These are phyloP conservation scores for Laticauda laticaudata DNA, from an alignment of 2,113 vertebrate genomes.

Conservation along the genomic window DNA sequence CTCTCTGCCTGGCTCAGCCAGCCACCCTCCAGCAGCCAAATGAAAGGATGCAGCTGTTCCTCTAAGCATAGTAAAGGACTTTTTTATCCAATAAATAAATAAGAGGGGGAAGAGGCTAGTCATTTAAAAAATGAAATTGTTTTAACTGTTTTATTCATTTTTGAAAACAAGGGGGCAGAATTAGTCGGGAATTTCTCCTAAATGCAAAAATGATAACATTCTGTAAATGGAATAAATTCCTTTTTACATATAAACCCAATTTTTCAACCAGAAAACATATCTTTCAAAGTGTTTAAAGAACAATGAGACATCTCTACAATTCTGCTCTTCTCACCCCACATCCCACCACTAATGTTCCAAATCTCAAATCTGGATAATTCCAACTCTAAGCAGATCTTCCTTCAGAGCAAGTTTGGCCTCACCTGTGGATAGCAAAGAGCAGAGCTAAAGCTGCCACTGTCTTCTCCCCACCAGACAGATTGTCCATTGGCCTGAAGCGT, in stretches of 20 bases:
- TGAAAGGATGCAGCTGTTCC: not conserved
- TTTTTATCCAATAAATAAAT: not conserved
- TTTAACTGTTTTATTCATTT: not conserved
- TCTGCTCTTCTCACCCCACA: not conserved
- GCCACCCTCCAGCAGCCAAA: not conserved
- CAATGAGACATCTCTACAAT: not conserved
- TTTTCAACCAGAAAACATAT: not conserved
- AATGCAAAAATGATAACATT: not conserved
- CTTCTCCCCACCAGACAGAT: conserved; percentile 92
- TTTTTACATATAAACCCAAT: not conserved
- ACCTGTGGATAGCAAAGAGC: conserved; percentile 95
- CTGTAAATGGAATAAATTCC: not conserved
- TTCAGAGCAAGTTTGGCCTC: not conserved
- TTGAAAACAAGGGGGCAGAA: not conserved
- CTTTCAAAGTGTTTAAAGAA: not conserved
- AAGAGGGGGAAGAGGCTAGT: not conserved
- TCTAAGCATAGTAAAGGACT: not conserved
- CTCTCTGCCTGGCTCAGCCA: not conserved
- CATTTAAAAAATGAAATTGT: not conserved
- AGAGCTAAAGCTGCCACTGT: conserved; percentile 89
- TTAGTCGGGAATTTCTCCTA: not conserved
- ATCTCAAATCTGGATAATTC: not conserved
- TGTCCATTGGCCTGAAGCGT: conserved; percentile 95
- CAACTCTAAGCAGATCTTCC: not conserved
- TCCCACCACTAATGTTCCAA: not conserved